These are phyloP conservation scores for Melospiza melodia DNA, from an alignment of 2,113 vertebrate genomes.

Conservation along the genomic window DNA sequence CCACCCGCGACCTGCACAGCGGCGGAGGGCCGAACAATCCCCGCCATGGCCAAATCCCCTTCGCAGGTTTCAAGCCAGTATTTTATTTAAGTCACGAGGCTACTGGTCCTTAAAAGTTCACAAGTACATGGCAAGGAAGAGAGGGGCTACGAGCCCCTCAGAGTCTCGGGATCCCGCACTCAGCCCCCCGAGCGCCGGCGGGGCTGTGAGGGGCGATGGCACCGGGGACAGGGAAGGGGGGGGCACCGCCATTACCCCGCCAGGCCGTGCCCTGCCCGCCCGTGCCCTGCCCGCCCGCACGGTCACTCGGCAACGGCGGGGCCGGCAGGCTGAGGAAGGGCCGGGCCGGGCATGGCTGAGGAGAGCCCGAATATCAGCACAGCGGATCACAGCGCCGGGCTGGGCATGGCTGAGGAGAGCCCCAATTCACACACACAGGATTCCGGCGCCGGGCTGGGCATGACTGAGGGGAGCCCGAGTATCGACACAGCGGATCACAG, in stretches of 20 bases:
- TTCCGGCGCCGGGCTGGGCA: background rate
- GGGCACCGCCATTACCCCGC: background rate
- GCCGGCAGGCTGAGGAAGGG: background rate
- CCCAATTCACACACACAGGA: too few relatives aligned
- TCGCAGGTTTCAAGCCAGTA: background rate
- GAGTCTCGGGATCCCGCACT: background rate
- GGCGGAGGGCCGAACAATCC: rapidly evolving
- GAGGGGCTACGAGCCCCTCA: background rate
- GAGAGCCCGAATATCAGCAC: background rate
- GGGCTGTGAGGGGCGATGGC: background rate
- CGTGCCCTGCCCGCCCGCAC: too few relatives aligned
- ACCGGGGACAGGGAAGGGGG: rapidly evolving
- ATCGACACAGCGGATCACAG: background rate
- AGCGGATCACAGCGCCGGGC: background rate
- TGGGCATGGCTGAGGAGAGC: background rate
- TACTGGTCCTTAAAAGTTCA: background rate
- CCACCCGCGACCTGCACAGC: rapidly evolving
- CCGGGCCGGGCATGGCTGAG: background rate
- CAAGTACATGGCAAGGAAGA: background rate
- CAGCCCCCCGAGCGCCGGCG: background rate
- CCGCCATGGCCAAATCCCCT: rapidly evolving
- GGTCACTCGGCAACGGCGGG: background rate
- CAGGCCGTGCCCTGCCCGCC: background rate
- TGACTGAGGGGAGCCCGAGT: too few relatives aligned
- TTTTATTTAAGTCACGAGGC: background rate